Evolutionary conservation across 2,888 invertebrate genomes (phyloP).

Genomic region (Trichopoda pennipes): DNA sequence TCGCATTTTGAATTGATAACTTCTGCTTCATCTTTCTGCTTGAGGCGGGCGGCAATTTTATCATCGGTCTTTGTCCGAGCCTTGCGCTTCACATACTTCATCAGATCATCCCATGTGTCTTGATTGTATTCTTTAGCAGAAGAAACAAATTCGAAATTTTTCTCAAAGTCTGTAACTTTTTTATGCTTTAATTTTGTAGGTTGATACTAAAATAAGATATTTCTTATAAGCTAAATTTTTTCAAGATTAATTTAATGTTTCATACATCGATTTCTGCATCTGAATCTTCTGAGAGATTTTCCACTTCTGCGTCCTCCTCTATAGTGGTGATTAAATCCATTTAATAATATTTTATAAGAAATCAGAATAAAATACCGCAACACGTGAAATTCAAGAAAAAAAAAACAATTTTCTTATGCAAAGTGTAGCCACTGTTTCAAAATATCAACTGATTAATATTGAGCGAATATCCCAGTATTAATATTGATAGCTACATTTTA

Average conservation of each 20-base stretch:
- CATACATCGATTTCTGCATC: conserved; percentile 89
- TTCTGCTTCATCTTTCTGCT: conserved; percentile 80
- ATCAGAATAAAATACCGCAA: background rate
- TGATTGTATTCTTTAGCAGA: conserved; percentile 90
- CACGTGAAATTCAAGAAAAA: conserved; percentile 45
- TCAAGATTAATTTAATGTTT: background rate
- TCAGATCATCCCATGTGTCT: conserved; percentile 90
- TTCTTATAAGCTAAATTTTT: too few relatives aligned
- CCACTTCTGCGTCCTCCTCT: conserved; percentile 90
- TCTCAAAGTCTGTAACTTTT: conserved; percentile 88
- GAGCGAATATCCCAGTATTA: conserved; percentile 28
- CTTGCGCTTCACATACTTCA: conserved; percentile 90
- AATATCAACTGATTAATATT: conserved; percentile 1
- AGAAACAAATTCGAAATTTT: conserved; percentile 90
- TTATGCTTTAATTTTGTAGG: conserved; percentile 89
- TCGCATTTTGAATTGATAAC: conserved; percentile 82
- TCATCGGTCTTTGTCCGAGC: conserved; percentile 91
- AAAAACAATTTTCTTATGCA: too few relatives aligned
- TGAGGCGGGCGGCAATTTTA: conserved; percentile 86
- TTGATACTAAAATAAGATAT: conserved; percentile 85
- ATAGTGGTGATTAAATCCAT: conserved; percentile 90
- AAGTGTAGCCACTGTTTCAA: conserved; percentile 9
- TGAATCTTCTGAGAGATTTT: conserved; percentile 89
- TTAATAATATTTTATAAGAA: conserved; percentile 59
- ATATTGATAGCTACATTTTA: background rate